phyloP scores from a whole-genome alignment of 2,113 vertebrate species.

The Aleadryas rufinucha region DNA sequence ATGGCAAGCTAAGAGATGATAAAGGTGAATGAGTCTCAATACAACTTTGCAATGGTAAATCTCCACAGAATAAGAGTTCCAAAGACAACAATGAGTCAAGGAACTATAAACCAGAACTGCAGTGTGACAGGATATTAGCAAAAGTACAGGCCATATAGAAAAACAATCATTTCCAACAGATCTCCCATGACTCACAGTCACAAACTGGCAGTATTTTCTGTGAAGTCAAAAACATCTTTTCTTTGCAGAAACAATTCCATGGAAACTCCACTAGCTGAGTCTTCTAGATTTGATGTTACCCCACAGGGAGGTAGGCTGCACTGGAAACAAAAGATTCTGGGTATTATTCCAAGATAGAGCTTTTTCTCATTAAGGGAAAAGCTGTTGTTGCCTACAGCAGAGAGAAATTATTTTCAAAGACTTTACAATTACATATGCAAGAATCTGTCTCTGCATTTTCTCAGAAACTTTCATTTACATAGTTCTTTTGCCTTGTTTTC shows the following conservation, averaged over 20 bases:
- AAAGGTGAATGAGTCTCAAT: background rate
- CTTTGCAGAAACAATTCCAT: conserved; percentile 9
- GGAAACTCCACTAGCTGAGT: background rate
- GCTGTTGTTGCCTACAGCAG: background rate
- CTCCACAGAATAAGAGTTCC: background rate
- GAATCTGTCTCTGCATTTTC: conserved; percentile 3
- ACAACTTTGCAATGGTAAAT: background rate
- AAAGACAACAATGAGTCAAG: background rate
- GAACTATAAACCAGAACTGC: background rate
- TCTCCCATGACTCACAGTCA: conserved; percentile 7
- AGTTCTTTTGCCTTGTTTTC: background rate
- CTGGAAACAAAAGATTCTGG: conserved; percentile 13
- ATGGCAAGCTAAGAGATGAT: background rate
- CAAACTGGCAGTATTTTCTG: background rate
- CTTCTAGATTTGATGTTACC: conserved; percentile 17
- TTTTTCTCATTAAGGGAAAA: background rate
- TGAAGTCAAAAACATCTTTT: conserved; percentile 19
- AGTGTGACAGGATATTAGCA: background rate
- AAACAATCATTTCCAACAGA: background rate
- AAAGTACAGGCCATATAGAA: background rate
- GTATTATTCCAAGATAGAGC: conserved; percentile 14
- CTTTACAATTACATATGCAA: background rate
- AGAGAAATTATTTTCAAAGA: background rate
- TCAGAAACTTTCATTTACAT: background rate
- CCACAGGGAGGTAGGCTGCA: background rate